These are phyloP conservation scores for Coelopa pilipes DNA, from an alignment of 2,888 invertebrate species.

Conservation along the genomic window DNA sequence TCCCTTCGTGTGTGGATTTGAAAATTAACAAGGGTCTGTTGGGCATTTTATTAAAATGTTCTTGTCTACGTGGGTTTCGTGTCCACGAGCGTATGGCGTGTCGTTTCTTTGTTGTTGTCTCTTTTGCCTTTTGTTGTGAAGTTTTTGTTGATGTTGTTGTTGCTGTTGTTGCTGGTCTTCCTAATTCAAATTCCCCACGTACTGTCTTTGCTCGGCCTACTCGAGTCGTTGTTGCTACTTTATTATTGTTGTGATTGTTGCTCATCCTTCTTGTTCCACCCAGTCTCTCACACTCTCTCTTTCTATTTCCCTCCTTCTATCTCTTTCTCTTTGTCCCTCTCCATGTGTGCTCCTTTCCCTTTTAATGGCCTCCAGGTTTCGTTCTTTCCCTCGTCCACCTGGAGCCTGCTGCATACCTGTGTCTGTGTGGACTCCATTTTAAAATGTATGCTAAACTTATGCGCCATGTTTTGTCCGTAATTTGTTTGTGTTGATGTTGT, in stretches of 20 bases:
- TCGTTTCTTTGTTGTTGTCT: not conserved
- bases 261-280: constrained; percentile 7
- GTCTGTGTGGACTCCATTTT: not conserved
- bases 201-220: too few species aligned
- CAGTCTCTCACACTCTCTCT: too few species aligned
- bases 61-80: constrained; percentile 30
- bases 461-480: constrained; percentile 38
- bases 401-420: not conserved
- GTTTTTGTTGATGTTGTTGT: constrained; percentile 4
- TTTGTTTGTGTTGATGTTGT: constrained; percentile 1
- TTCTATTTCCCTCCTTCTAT: too few species aligned
- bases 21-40: constrained; percentile 36
- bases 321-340: too few species aligned
- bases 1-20: constrained; percentile 17
- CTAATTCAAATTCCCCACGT: too few species aligned
- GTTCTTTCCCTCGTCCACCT: too few species aligned
- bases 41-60: constrained; percentile 38
- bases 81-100: not conserved
- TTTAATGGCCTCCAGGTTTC: too few species aligned
- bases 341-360: too few species aligned
- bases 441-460: constrained; percentile 42
- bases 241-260: not conserved
- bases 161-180: not conserved
- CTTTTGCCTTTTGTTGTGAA: not conserved
- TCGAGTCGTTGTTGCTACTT: not conserved